phyloP scores from a whole-genome alignment of 1,140 invertebrate genomes.

The Drosophila busckii region DNA sequence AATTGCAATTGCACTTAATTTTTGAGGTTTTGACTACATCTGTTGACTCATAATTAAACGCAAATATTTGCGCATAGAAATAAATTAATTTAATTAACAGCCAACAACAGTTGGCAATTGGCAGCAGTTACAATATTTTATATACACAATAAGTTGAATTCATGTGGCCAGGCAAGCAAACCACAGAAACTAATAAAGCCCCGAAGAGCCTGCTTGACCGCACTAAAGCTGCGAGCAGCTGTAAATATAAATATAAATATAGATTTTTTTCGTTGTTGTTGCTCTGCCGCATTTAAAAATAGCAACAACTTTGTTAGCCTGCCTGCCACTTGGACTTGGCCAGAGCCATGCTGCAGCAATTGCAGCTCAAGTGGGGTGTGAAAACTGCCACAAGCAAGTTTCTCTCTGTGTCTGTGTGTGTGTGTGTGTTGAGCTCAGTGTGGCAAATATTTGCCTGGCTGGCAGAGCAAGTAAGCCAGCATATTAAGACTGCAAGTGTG shows the following conservation, averaged over 20 bases:
- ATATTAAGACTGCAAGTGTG: slow-evolving; percentile 35
- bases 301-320: slow-evolving; percentile 10
- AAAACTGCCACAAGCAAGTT: slow-evolving; percentile 20
- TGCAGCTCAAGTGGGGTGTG: slow-evolving; percentile 27
- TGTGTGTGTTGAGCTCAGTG: slow-evolving; percentile 24
- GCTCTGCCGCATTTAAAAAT: not conserved
- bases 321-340: not conserved
- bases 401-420: slow-evolving; percentile 3
- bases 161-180: not conserved
- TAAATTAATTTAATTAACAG: slow-evolving; percentile 29
- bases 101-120: not conserved
- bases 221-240: slow-evolving; percentile 12
- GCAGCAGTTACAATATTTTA: slow-evolving; percentile 1
- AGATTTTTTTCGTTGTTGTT: not conserved
- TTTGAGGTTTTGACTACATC: too few species aligned
- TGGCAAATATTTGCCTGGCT: slow-evolving; percentile 34
- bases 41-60: too few species aligned
- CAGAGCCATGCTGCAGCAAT: too few species aligned
- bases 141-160: not conserved
- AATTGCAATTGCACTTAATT: not conserved
- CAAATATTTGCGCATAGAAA: slow-evolving; percentile 9
- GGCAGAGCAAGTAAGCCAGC: slow-evolving; percentile 20
- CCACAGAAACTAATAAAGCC: slow-evolving; percentile 32
- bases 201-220: slow-evolving; percentile 1
- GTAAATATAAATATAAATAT: slow-evolving; percentile 1